These are phyloP conservation scores for Arothron firmamentum DNA, from an alignment of 2,113 vertebrate species.

Conservation along the genomic window DNA sequence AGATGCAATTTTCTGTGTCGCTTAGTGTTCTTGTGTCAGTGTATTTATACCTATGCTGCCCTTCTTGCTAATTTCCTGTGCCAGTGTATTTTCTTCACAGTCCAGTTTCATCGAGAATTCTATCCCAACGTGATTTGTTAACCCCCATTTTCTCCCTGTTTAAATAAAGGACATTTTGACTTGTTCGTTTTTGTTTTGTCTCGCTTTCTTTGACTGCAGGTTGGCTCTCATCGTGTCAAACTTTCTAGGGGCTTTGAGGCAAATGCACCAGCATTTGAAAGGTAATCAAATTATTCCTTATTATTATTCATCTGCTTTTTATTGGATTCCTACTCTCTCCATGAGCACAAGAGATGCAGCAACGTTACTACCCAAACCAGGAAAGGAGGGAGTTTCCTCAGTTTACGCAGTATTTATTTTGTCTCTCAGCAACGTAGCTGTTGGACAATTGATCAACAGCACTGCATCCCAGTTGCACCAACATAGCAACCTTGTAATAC, in stretches of 20 bases:
- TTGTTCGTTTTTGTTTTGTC: conserved; percentile 20
- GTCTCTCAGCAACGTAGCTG: too few species aligned
- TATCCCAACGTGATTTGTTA: conserved; percentile 17
- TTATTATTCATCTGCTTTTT: not conserved
- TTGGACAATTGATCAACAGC: too few species aligned
- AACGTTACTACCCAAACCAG: not conserved
- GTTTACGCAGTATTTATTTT: too few species aligned
- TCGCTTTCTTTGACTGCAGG: conserved; percentile 69
- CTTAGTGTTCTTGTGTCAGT: conserved; percentile 31
- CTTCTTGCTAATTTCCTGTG: conserved; percentile 4
- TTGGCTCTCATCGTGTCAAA: conserved; percentile 97
- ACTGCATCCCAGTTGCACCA: too few species aligned
- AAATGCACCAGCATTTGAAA: conserved; percentile 96
- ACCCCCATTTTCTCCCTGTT: not conserved
- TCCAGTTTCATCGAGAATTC: conserved; percentile 12
- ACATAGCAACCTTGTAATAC: too few species aligned
- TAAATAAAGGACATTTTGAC: conserved; percentile 10
- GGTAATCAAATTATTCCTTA: conserved; percentile 72
- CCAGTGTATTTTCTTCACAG: conserved; percentile 17
- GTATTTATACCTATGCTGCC: conserved; percentile 7
- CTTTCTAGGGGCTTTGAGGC: conserved; percentile 97
- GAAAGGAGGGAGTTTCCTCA: too few species aligned
- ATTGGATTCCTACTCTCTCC: not conserved
- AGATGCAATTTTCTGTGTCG: conserved; percentile 18
- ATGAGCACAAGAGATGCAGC: not conserved